phyloP scores from a whole-genome alignment of 2,797 vertebrate genomes.

The Scomberomorus guttatus region DNA sequence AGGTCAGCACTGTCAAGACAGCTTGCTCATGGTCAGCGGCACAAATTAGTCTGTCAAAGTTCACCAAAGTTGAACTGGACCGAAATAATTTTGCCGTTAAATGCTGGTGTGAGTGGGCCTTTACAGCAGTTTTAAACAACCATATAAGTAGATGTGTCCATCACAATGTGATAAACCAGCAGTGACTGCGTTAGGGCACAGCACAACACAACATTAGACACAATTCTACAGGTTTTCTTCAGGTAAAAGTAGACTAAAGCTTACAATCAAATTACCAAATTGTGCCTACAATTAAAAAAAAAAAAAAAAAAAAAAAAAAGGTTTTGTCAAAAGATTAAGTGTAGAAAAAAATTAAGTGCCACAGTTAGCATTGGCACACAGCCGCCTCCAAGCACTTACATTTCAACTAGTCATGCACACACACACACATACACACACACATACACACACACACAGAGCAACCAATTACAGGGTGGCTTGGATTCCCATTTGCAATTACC shows the following conservation, averaged over 20 bases:
- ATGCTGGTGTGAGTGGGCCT: too few relatives aligned
- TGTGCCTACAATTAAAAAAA: background rate
- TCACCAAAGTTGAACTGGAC: background rate
- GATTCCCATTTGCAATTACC: conserved; percentile 79
- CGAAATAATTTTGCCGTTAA: background rate
- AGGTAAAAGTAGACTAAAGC: background rate
- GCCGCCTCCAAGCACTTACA: background rate
- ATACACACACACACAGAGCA: conserved; percentile 13
- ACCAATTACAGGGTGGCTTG: conserved; percentile 63
- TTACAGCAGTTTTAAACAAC: too few relatives aligned
- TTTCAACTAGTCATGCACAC: conserved; percentile 17
- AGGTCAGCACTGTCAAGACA: background rate
- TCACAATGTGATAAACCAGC: background rate
- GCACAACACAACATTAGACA: background rate
- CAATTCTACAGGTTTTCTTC: background rate
- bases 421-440: background rate
- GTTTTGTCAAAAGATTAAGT: background rate
- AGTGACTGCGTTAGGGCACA: background rate
- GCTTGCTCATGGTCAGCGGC: background rate
- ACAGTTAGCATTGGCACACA: conserved; percentile 7
- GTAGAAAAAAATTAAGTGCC: background rate
- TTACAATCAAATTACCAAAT: background rate
- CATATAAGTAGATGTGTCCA: background rate
- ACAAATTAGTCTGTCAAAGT: background rate
- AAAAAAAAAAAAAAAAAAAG: too few relatives aligned